Base-by-base conservation (phyloP, 2,113 vertebrate genomes). In the Lasiurus borealis region DNA sequence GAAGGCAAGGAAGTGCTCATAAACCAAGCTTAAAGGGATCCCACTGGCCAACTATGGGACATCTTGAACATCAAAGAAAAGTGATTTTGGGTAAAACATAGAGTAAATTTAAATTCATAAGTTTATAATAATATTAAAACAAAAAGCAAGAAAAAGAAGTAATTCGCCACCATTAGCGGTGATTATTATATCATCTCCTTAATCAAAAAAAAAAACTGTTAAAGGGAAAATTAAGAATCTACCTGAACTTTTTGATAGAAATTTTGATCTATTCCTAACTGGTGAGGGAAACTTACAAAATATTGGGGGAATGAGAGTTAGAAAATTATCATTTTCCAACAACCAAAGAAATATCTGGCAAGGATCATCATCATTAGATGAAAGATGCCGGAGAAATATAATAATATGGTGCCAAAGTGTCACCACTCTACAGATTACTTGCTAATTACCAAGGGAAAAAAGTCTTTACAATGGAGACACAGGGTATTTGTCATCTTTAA, bases 251-350 rank as follows among this genome's bases (percentile, higher is more conserved):
- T 64, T 27, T 71, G 82, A 16, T 36, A 91, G 83, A 85, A 88
- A 95, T 73, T 92, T 18, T 34, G 76, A 92, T 88, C 84, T 96
- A 90, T 54, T 94, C 9, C 73, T 77, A 78, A 90, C 4, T 8
- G 50, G 80, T 36, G 14, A 95, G 8, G 5, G 16, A 90, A 83
- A 69, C 46, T 18, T 48, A 72, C 13, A 93, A 27, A 89, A 81
- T 21, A 91, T 0, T 81, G 29, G 85, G 66, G 23, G 16, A 83
- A 93, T 34, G 25, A 95, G 50, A 95, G 90, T 92, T 64, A 34
- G 85, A 78, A 96, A 90, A 91, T 64, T 66, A 80, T 16, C 75
- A 88, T 57, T 96, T 92, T 85, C 31, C 66, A 85, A 87, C 36
- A 90, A 94, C 46, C 68, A 90, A 78, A 89, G 48, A 93, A 90